Conservation (phyloP, 2,888 invertebrate genomes). For the Cetonia aurata region DNA sequence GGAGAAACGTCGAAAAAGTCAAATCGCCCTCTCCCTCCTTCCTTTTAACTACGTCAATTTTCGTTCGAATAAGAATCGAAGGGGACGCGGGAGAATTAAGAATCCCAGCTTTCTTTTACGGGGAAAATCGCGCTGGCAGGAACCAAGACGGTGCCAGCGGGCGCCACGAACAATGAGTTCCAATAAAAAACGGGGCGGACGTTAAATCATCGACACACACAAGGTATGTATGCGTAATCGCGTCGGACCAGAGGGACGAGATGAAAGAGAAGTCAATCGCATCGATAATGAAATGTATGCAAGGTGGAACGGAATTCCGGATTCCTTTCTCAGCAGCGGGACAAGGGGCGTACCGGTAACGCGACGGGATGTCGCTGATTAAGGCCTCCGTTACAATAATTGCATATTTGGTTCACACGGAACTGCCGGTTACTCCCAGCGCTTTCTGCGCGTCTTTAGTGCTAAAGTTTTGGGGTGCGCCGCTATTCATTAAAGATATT, state of each 20-base stretch:
- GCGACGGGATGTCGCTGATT: constrained; percentile 58
- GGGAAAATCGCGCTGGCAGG: constrained; percentile 52
- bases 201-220: constrained; percentile 37
- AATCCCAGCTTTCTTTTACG: constrained; percentile 51
- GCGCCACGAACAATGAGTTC: constrained; percentile 56
- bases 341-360: constrained; percentile 54
- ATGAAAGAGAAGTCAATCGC: constrained; percentile 25
- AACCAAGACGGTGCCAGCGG: constrained; percentile 61
- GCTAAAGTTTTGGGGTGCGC: constrained; percentile 62
- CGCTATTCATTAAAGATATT: constrained; percentile 52
- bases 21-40: constrained; percentile 16
- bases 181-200: constrained; percentile 56
- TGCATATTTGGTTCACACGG: constrained; percentile 65
- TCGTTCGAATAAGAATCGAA: constrained; percentile 13
- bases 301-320: constrained; percentile 34
- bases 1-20: constrained; percentile 29
- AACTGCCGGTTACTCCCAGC: constrained; percentile 55
- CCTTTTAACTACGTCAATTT: constrained; percentile 1
- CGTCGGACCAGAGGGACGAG: neutral
- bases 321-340: constrained; percentile 62
- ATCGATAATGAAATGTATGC: constrained; percentile 44
- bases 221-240: neutral
- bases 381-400: constrained; percentile 65
- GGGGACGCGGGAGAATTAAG: constrained; percentile 47
- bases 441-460: constrained; percentile 57